phyloP scores from a whole-genome alignment of 2,113 vertebrate species.

The Athene noctua region DNA sequence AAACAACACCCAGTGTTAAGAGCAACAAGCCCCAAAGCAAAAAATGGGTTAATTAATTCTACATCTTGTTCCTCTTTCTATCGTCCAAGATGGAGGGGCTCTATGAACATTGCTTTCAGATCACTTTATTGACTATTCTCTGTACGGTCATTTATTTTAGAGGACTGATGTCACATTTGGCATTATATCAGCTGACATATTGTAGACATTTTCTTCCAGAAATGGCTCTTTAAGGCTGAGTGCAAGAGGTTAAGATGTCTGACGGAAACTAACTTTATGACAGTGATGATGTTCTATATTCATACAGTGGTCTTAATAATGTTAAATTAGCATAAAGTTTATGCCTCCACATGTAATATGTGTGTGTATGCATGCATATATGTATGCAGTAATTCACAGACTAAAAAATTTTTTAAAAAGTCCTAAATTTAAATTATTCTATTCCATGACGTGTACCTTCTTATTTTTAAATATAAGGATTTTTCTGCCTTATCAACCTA shows the following conservation, averaged over 20 bases:
- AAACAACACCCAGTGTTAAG: not conserved
- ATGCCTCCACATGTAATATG: not conserved
- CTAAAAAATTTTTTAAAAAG: not conserved
- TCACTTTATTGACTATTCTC: constrained; percentile 86
- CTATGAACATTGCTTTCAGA: constrained; percentile 79
- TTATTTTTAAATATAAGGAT: not conserved
- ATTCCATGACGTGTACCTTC: not conserved
- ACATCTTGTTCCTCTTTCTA: constrained; percentile 56
- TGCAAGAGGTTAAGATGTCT: constrained; percentile 83
- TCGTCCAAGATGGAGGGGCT: constrained; percentile 70
- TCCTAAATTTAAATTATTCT: not conserved
- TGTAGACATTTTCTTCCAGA: constrained; percentile 77
- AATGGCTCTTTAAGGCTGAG: constrained; percentile 75
- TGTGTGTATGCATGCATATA: too few species aligned
- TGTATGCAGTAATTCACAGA: not conserved
- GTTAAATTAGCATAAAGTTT: constrained; percentile 26
- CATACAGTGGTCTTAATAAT: not conserved
- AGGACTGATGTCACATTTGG: constrained; percentile 78
- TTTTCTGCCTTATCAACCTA: not conserved
- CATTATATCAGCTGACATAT: constrained; percentile 81
- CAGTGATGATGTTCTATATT: constrained; percentile 36
- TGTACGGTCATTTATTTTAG: constrained; percentile 81
- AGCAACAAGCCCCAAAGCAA: constrained; percentile 49
- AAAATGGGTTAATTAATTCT: constrained; percentile 70
- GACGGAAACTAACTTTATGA: constrained; percentile 61